Base-by-base conservation (phyloP, 2,113 vertebrate genomes). In the Rhinolophus sinicus region DNA sequence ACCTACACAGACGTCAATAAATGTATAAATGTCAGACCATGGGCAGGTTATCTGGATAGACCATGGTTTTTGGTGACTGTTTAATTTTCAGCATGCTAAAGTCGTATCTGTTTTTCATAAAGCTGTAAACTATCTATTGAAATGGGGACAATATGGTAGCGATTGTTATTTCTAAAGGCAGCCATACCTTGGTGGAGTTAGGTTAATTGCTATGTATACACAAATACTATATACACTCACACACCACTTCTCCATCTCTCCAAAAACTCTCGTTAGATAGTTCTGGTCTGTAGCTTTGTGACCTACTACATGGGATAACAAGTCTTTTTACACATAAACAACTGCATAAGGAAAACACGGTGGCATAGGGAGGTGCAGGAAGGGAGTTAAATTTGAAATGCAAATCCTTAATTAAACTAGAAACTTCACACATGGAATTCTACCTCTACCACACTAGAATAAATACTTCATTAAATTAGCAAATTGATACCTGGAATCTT, bases 401-500 rank as follows among this genome's bases (percentile, higher is more conserved):
- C 22, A 93, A 80, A 18, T 64, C 64, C 38, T 95, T 94, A 92
- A 92, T 83, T 89, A 91, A 96, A 95, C 35, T 44, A 87, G 70
- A 90, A 93, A 69, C 56, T 47, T 50, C 28, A 75, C 35, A 67
- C 2, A 47, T 30, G 76, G 52, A 86, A 44, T 64, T 86, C 19
- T 58, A 91, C 30, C 8, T 91, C 28, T 58, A 89, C 60, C 26
- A 86, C 10, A 72, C 67, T 47, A 92, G 40, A 35, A 64, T 21
- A 58, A 65, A 64, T 6, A 86, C 6, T 54, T 93, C 91, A 76
- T 93, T 97, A 58, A 95, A 89, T 87, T 52, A 94, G 44, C 33
- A 94, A 83, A 91, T 15, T 73, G 38, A 58, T n/a, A 86, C 62
- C 21, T 88, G 40, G 40, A 26, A 28, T 35, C 28, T 64, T 40